phyloP scores from a whole-genome alignment of 2,888 invertebrate genomes.

The Morpho achilles region DNA sequence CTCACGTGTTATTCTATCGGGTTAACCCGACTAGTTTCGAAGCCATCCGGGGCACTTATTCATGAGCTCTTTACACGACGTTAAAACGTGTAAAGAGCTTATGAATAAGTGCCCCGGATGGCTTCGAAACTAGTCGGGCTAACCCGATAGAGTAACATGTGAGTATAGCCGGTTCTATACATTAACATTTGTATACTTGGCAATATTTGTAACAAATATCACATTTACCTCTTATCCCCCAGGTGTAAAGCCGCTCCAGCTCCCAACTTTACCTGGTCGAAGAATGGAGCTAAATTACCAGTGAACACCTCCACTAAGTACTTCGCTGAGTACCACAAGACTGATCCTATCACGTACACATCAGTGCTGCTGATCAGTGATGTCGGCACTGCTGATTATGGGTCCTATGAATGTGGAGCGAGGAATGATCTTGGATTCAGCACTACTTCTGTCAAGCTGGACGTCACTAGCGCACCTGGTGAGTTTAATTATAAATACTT shows the following conservation, averaged over 20 bases:
- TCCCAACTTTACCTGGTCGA: slow-evolving; percentile 91
- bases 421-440: slow-evolving; percentile 91
- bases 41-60: too few species aligned
- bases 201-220: background rate
- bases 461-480: slow-evolving; percentile 91
- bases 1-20: too few species aligned
- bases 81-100: too few species aligned
- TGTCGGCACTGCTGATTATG: slow-evolving; percentile 91
- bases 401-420: slow-evolving; percentile 93
- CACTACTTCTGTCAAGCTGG: slow-evolving; percentile 88
- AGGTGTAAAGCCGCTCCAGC: slow-evolving; percentile 87
- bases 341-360: slow-evolving; percentile 88
- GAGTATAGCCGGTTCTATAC: too few species aligned
- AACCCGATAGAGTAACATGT: too few species aligned
- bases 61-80: too few species aligned
- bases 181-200: too few species aligned
- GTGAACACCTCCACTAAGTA: slow-evolving; percentile 90
- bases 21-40: too few species aligned
- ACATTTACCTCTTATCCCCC: background rate
- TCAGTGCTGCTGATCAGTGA: slow-evolving; percentile 89
- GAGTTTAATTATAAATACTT: slow-evolving; percentile 23
- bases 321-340: slow-evolving; percentile 84
- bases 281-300: slow-evolving; percentile 85
- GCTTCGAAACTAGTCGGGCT: too few species aligned
- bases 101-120: too few species aligned